Percentiles rank a stretch among this genome's conserved stretches.
phyloP scores from a whole-genome alignment of 1,140 invertebrate species.

The Cotesia vestalis region DNA sequence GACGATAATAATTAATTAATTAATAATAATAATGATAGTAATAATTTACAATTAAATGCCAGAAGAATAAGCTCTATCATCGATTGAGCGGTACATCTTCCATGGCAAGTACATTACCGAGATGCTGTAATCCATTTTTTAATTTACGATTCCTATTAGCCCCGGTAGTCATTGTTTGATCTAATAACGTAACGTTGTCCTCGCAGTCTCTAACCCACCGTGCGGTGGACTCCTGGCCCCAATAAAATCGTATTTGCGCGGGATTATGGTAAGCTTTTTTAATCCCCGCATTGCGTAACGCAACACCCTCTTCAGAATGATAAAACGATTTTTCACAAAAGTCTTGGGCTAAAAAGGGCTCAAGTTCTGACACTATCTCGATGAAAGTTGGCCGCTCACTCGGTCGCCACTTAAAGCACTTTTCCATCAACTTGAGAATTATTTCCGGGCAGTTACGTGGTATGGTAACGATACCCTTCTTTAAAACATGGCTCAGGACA shows the following conservation, averaged over 20 bases:
- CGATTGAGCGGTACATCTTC: conserved; percentile 54
- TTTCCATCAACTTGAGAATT: conserved; percentile 62
- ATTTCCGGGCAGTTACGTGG: conserved; percentile 66
- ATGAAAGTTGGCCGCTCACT: conserved; percentile 58
- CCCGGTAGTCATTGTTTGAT: conserved; percentile 49
- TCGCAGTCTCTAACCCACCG: conserved; percentile 57
- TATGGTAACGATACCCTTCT: conserved; percentile 71
- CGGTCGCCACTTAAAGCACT: conserved; percentile 64
- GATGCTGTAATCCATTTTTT: conserved; percentile 56
- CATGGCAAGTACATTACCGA: conserved; percentile 47
- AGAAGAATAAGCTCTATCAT: conserved; percentile 40
- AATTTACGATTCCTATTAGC: conserved; percentile 53
- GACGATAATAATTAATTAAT: not conserved
- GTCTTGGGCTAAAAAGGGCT: conserved; percentile 58
- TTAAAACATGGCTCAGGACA: conserved; percentile 74
- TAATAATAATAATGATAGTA: not conserved
- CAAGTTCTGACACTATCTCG: conserved; percentile 66
- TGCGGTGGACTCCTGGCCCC: conserved; percentile 53
- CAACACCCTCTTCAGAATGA: conserved; percentile 62
- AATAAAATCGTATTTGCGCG: conserved; percentile 53
- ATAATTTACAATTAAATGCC: not conserved
- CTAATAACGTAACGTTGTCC: conserved; percentile 55
- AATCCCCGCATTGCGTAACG: conserved; percentile 50
- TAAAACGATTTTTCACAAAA: conserved; percentile 67
- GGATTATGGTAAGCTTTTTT: conserved; percentile 55